Percentiles rank a stretch among this genome's conserved stretches.
These are phyloP conservation scores for Apis florea DNA, from an alignment of 1,140 invertebrate genomes.

Conservation along the genomic window DNA sequence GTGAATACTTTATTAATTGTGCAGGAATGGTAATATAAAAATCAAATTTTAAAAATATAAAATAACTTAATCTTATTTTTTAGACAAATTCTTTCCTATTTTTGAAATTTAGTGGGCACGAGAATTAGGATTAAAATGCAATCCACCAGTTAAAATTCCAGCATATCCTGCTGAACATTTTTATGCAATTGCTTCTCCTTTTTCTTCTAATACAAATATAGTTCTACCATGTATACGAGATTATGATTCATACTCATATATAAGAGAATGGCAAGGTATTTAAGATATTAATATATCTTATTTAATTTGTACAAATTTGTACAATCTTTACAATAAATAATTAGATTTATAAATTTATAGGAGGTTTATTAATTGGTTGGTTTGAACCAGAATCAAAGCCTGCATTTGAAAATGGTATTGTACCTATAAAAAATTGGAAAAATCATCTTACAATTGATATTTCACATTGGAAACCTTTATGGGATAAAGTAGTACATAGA, in stretches of 20 bases:
- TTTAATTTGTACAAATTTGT: background rate
- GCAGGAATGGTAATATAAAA: conserved; percentile 84
- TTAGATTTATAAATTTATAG: conserved; percentile 49
- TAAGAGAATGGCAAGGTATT: conserved; percentile 80
- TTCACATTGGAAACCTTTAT: conserved; percentile 84
- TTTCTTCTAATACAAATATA: conserved; percentile 65
- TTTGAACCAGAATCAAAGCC: conserved; percentile 85
- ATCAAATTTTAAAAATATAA: background rate
- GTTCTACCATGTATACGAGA: conserved; percentile 84
- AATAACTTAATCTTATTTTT: background rate
- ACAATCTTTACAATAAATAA: background rate
- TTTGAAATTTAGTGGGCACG: conserved; percentile 82
- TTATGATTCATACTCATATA: conserved; percentile 86
- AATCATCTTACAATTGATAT: conserved; percentile 81
- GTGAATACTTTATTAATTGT: conserved; percentile 89
- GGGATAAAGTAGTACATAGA: conserved; percentile 84
- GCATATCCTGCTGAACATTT: conserved; percentile 87
- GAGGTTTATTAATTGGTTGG: conserved; percentile 84
- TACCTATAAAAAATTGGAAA: conserved; percentile 83
- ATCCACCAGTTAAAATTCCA: conserved; percentile 85
- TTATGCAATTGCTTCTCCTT: conserved; percentile 84
- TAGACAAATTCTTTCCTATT: conserved; percentile 21
- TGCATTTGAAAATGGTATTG: conserved; percentile 82
- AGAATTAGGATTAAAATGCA: conserved; percentile 84
- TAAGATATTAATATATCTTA: background rate